Evolutionary conservation across 1,140 invertebrate species (phyloP), one percentile per base, ranked within the genome.

Genomic region (Xylocopa sonorina): DNA sequence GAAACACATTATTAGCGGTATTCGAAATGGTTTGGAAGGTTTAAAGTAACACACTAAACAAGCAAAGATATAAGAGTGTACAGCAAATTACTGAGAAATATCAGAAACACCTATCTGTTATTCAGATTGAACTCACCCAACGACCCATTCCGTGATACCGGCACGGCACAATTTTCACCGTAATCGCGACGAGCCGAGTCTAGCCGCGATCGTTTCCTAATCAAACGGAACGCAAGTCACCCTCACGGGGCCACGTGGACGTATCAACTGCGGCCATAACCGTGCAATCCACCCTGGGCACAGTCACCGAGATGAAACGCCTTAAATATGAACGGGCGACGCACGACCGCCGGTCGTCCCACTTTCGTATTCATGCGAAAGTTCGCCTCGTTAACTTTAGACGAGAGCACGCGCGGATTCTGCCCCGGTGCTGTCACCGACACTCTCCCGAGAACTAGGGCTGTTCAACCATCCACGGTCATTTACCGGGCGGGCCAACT

Each of bases 351-450:
- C 24, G 87, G 78, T 80, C 88, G 86, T 76, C 85, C 88, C 80
- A 89, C 89, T 91, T 91, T 90, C 88, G 88, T 91, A 91, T 91
- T 91, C 89, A 91, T 91, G 87, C 90, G 86, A 91, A 92, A 92
- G 88, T 91, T 91, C 89, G 73, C 85, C 89, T 90, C 89, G 89
- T 91, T 91, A 91, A 91, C 87, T 91, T 91, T 89, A 88, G 89
- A 91, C 87, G 84, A 89, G 86, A 84, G 27, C 71, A 60, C 51
- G 68, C 64, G 55, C 57, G 69, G 75, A 78, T 82, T 83, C 81
- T 50, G 58, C 43, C 46, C 60, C 12, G 29, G n/a, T n/a, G n/a
- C 32, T 48, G 50, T 57, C 58, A 53, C 53, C 50, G 34, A 51
- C 57, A 62, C 67, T 27, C 50, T 18, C 21, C 32, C 63, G n/a